A percentile compares a stretch with the other conserved stretches of the same genome.
These are phyloP conservation scores for Oikopleura vanhoeffeni DNA, from an alignment of 23 tunicate species.

Conservation along the genomic window DNA sequence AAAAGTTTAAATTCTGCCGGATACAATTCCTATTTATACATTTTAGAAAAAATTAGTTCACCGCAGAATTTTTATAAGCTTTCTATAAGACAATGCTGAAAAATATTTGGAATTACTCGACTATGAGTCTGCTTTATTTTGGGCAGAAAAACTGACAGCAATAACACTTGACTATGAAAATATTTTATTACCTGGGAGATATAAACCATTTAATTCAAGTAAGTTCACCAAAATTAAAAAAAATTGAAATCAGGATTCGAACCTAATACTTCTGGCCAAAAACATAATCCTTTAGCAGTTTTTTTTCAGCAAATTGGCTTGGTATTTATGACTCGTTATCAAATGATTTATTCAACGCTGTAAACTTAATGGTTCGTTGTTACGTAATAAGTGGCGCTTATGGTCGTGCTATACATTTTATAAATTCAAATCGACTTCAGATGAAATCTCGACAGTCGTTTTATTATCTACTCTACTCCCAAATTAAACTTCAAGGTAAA, in stretches of 20 bases:
- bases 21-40: too few relatives aligned
- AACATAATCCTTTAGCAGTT: neutral
- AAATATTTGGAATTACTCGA: neutral
- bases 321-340: neutral
- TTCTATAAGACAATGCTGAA: neutral
- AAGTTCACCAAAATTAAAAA: too few relatives aligned
- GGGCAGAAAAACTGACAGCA: neutral
- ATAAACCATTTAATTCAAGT: neutral
- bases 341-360: neutral
- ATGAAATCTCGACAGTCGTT: neutral
- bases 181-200: neutral
- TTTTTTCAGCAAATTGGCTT: neutral
- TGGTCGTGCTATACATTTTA: neutral
- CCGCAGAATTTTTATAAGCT: neutral
- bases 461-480: neutral
- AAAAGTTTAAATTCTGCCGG: too few relatives aligned
- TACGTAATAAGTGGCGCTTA: neutral
- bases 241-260: too few relatives aligned
- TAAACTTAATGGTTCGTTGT: neutral
- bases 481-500: neutral
- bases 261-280: too few relatives aligned
- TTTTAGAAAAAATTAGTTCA: too few relatives aligned
- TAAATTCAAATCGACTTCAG: neutral
- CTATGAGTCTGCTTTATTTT: neutral
- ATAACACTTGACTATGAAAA: neutral